Evolutionary conservation across 2,113 vertebrate genomes (phyloP).

Genomic region (Mustelus asterias): DNA sequence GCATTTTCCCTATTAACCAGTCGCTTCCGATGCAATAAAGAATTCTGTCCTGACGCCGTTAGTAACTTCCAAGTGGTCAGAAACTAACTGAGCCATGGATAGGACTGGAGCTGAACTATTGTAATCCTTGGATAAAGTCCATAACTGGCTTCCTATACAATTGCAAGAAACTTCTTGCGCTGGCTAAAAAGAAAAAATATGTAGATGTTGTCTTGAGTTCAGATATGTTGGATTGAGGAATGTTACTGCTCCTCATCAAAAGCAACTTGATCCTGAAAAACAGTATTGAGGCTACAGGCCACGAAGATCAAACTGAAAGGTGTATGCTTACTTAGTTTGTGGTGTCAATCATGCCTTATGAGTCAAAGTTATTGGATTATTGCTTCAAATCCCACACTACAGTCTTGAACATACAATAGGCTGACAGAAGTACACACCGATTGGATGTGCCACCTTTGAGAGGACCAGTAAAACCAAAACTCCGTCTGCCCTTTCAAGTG

Average conservation of each 20-base stretch:
- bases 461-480: not conserved
- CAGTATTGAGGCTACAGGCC: not conserved
- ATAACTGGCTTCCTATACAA: not conserved
- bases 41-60: not conserved
- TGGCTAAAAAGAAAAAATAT: not conserved
- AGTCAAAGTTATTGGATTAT: too few relatives aligned
- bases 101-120: not conserved
- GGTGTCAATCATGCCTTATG: not conserved
- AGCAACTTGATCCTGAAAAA: not conserved
- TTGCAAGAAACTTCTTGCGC: not conserved
- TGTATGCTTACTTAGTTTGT: not conserved
- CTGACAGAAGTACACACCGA: too few relatives aligned
- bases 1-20: not conserved
- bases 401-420: not conserved
- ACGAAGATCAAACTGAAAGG: not conserved
- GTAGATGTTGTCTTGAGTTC: not conserved
- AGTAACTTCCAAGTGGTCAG: not conserved
- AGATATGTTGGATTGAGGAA: not conserved
- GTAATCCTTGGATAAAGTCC: not conserved
- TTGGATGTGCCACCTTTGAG: not conserved
- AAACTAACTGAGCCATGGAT: not conserved
- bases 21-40: not conserved
- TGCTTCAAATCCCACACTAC: not conserved
- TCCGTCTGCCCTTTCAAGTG: not conserved
- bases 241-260: not conserved